phyloP scores from a whole-genome alignment of 2,113 vertebrate species.

The Pithys albifrons region DNA sequence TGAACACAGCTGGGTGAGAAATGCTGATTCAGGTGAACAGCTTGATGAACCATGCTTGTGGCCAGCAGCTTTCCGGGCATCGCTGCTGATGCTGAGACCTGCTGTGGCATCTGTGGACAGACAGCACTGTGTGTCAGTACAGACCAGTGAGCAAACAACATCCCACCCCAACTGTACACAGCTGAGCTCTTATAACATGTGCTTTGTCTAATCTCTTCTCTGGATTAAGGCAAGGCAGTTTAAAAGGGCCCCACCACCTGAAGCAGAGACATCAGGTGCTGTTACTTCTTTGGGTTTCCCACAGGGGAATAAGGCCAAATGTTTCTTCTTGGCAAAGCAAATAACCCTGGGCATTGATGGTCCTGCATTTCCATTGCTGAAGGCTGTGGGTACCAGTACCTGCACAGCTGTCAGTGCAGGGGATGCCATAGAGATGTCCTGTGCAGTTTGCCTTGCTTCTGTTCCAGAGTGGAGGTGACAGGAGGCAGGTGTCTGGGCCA shows the following conservation, averaged over 20 bases:
- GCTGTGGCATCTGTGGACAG: not conserved
- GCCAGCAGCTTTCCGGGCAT: not conserved
- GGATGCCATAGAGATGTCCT: not conserved
- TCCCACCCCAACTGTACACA: not conserved
- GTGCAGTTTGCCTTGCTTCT: not conserved
- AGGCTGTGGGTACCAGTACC: accelerated
- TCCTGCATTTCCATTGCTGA: not conserved
- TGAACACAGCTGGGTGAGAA: not conserved
- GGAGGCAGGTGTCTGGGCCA: not conserved
- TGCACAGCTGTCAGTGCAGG: accelerated
- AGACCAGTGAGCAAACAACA: not conserved
- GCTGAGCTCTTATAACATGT: accelerated
- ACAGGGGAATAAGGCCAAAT: not conserved
- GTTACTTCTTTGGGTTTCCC: not conserved
- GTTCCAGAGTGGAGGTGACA: not conserved
- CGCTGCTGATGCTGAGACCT: not conserved
- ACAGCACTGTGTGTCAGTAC: not conserved
- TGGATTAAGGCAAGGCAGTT: not conserved
- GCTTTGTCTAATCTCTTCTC: not conserved
- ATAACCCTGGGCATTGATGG: not conserved
- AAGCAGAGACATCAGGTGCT: not conserved
- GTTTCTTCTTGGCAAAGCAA: not conserved
- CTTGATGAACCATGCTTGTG: not conserved
- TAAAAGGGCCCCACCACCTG: not conserved
- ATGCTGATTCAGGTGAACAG: not conserved